Percentiles rank a stretch among this genome's conserved stretches.
Evolutionary conservation across 2,888 invertebrate genomes (phyloP).

Genomic region (Julus scandinavius): DNA sequence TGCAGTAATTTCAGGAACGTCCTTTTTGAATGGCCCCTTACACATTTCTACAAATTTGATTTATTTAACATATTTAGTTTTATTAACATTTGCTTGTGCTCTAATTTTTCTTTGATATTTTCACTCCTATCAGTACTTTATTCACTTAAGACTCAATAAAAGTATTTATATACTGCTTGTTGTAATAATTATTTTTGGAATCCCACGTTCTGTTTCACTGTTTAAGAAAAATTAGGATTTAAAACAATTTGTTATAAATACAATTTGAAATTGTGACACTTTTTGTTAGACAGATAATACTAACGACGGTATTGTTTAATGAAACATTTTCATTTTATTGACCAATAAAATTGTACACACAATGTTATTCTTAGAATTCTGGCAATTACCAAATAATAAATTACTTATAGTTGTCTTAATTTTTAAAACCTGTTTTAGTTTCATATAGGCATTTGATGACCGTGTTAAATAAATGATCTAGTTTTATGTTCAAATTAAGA

Average conservation of each 20-base stretch:
- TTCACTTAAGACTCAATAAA: too few species aligned
- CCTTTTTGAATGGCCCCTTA: too few species aligned
- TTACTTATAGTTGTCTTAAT: not conserved
- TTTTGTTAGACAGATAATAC: not conserved
- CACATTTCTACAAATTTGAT: too few species aligned
- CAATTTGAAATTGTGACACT: not conserved
- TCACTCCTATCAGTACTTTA: too few species aligned
- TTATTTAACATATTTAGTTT: too few species aligned
- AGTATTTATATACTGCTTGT: too few species aligned
- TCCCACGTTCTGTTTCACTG: too few species aligned
- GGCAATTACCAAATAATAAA: not conserved
- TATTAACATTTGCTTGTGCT: too few species aligned
- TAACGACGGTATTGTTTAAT: not conserved
- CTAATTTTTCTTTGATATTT: too few species aligned
- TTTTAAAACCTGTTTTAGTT: constrained; percentile 14
- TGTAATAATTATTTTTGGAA: too few species aligned
- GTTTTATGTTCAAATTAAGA: not conserved
- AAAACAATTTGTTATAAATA: not conserved
- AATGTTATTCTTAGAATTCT: not conserved
- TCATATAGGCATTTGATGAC: not conserved
- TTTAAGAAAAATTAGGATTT: too few species aligned
- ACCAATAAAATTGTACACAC: not conserved
- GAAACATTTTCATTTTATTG: not conserved
- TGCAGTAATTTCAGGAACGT: too few species aligned
- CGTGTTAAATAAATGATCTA: not conserved